A percentile compares a stretch with the other conserved stretches of the same genome.
phyloP scores from a whole-genome alignment of 2,888 invertebrate genomes.

The Noctua janthe region DNA sequence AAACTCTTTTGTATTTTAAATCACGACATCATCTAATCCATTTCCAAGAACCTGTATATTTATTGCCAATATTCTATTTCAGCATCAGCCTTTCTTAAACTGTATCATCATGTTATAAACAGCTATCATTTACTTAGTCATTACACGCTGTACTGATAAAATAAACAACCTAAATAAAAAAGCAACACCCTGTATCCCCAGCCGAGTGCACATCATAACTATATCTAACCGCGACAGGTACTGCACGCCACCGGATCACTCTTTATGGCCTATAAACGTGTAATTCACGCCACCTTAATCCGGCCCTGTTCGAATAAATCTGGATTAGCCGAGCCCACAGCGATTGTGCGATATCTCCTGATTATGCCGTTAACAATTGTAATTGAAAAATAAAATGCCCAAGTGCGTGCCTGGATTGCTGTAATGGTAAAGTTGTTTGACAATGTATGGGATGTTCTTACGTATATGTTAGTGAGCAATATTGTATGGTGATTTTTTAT shows the following conservation, averaged over 20 bases:
- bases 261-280: conserved; percentile 90
- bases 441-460: conserved; percentile 55
- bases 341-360: conserved; percentile 87
- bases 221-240: conserved; percentile 85
- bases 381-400: conserved; percentile 88
- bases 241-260: conserved; percentile 89
- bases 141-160: not conserved
- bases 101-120: not conserved
- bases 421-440: conserved; percentile 61
- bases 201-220: conserved; percentile 84
- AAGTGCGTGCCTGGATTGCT: conserved; percentile 67
- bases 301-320: conserved; percentile 88
- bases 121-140: not conserved
- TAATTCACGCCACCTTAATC: conserved; percentile 91
- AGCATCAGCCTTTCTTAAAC: not conserved
- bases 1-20: not conserved
- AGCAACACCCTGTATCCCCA: conserved; percentile 70
- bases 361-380: conserved; percentile 90
- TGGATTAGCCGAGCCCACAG: conserved; percentile 87
- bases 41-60: not conserved
- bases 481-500: conserved; percentile 29
- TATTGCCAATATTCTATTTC: not conserved
- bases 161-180: conserved; percentile 4
- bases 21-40: not conserved
- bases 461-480: conserved; percentile 32